Evolutionary conservation across 92 coral and sea anemone species (phyloP).

Genomic region (Bergia puertoricense): DNA sequence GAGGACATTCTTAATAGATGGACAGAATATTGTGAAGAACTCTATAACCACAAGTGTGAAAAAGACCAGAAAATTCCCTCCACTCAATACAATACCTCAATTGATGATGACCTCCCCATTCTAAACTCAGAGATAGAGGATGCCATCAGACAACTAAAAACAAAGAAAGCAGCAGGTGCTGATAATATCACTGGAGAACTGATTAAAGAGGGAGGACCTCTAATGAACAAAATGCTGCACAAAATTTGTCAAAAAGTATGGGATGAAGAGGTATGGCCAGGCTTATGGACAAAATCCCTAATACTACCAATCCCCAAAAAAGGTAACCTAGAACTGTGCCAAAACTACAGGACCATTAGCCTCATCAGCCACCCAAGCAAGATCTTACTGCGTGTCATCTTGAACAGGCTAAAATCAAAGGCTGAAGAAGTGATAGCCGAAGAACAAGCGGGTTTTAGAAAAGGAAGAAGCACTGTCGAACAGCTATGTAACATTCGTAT

Average conservation of each 20-base stretch:
- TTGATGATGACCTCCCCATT: not conserved
- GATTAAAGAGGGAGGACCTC: not conserved
- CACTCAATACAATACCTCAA: not conserved
- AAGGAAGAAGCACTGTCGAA: slow-evolving; percentile 13
- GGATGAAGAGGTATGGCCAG: not conserved
- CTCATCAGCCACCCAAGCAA: slow-evolving; percentile 24
- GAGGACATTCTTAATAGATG: not conserved
- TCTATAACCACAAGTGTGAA: not conserved
- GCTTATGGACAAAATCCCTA: not conserved
- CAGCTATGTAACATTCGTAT: not conserved
- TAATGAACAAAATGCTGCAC: not conserved
- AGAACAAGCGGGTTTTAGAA: slow-evolving; percentile 19
- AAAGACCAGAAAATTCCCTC: not conserved
- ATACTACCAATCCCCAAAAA: not conserved
- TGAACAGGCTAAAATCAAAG: not conserved
- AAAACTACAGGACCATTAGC: slow-evolving; percentile 1
- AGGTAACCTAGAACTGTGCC: not conserved
- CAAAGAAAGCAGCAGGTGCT: not conserved
- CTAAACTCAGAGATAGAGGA: not conserved
- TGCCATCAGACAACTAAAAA: not conserved
- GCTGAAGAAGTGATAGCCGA: slow-evolving; percentile 1
- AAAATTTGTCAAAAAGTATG: slow-evolving; percentile 2
- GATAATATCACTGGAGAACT: not conserved
- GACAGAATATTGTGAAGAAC: not conserved
- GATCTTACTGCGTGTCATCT: not conserved